phyloP scores from a whole-genome alignment of 2,113 vertebrate species.

The Cyanoramphus novaezelandiae region DNA sequence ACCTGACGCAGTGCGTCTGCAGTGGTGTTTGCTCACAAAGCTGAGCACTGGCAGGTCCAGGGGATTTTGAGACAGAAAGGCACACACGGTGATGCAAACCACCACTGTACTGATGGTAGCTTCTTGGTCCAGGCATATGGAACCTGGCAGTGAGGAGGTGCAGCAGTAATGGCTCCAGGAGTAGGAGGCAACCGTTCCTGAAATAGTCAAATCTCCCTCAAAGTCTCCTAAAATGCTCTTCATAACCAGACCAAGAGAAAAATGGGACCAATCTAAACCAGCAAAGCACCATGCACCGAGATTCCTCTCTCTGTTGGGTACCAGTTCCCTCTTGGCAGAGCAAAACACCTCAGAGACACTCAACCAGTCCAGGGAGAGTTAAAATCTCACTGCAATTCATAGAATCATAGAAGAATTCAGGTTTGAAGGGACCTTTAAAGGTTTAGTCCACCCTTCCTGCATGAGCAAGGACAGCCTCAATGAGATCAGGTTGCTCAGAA shows the following conservation, averaged over 20 bases:
- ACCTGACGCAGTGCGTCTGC: not conserved
- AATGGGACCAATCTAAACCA: not conserved
- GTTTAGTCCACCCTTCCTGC: not conserved
- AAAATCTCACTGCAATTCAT: not conserved
- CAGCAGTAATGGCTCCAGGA: not conserved
- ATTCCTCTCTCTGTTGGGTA: not conserved
- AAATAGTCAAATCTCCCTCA: not conserved
- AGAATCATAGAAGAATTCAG: not conserved
- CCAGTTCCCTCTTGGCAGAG: not conserved
- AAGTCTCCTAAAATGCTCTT: not conserved
- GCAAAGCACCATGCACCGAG: not conserved
- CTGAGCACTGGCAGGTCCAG: not conserved
- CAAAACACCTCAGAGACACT: not conserved
- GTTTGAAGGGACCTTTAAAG: not conserved
- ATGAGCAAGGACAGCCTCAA: not conserved
- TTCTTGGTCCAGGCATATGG: not conserved
- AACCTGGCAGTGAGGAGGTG: not conserved
- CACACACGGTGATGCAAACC: not conserved
- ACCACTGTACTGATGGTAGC: not conserved
- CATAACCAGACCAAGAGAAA: not conserved
- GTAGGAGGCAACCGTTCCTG: not conserved
- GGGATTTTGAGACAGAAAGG: not conserved
- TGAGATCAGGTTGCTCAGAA: not conserved
- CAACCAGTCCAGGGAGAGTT: not conserved
- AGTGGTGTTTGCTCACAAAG: not conserved